phyloP scores from a whole-genome alignment of 2,797 vertebrate species.

The Sphenodon punctatus region DNA sequence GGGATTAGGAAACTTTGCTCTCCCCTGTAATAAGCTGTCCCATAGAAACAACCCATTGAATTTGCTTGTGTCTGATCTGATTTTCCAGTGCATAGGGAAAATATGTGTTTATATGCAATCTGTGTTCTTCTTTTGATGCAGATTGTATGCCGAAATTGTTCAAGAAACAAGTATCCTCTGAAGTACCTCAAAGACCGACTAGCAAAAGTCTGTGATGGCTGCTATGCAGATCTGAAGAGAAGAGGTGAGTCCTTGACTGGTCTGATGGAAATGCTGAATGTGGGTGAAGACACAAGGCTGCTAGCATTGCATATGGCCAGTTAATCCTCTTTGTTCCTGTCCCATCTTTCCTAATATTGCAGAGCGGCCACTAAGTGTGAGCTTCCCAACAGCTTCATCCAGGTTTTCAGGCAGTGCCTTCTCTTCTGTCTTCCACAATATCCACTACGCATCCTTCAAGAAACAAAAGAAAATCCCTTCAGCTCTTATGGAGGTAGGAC shows the following conservation, averaged over 20 bases:
- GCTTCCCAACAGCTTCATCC: slow-evolving; percentile 78
- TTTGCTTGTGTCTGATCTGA: no score
- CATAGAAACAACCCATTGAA: no score
- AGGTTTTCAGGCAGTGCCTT: slow-evolving; percentile 86
- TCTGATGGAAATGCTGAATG: background rate
- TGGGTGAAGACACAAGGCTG: background rate
- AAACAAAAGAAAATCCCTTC: slow-evolving; percentile 89
- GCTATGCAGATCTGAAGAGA: slow-evolving; percentile 88
- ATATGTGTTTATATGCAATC: background rate
- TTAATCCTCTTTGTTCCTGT: background rate
- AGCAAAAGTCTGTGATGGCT: slow-evolving; percentile 95
- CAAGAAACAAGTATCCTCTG: slow-evolving; percentile 92
- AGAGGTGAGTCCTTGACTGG: slow-evolving; percentile 75
- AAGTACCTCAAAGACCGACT: slow-evolving; percentile 94
- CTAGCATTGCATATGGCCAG: background rate
- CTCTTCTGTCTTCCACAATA: slow-evolving; percentile 91
- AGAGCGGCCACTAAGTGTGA: slow-evolving; percentile 80
- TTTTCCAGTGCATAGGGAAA: background rate
- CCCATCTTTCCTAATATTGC: slow-evolving; percentile 42
- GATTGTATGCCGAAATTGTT: slow-evolving; percentile 96
- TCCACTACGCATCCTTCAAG: slow-evolving; percentile 90
- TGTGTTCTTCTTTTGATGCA: slow-evolving; percentile 62
- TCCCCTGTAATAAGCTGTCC: no score
- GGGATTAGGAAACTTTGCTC: no score
- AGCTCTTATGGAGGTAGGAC: slow-evolving; percentile 87